Conservation (phyloP, 2,797 vertebrate species). For the Anguilla marmorata region DNA sequence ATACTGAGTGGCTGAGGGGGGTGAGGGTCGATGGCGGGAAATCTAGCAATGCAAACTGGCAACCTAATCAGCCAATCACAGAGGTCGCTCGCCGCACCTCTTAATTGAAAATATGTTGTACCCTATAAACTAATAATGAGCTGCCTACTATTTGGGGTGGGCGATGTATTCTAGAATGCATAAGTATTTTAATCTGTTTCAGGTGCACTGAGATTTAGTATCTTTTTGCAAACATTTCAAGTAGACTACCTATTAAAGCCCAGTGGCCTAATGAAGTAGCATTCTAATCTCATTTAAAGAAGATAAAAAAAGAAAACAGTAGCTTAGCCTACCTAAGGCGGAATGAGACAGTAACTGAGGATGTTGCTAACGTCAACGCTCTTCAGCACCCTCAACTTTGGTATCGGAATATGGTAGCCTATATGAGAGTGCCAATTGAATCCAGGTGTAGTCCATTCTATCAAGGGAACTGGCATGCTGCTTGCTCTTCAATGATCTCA, state of each 20-base stretch:
- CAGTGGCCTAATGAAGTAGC: not conserved
- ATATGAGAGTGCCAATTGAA: not conserved
- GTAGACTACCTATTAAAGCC: not conserved
- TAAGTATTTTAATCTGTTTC: conserved; percentile 49
- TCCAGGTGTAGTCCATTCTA: not conserved
- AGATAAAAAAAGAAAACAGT: not conserved
- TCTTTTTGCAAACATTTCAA: not conserved
- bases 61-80: conserved; percentile 61
- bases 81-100: conserved; percentile 30
- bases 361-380: not conserved
- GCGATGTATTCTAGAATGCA: not conserved
- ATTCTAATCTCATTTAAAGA: not conserved
- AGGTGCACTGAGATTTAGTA: conserved; percentile 46
- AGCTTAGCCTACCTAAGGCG: not conserved
- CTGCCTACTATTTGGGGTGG: not conserved
- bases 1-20: conserved; percentile 32
- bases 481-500: not conserved
- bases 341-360: not conserved
- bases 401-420: not conserved
- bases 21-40: conserved; percentile 60
- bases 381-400: conserved; percentile 9
- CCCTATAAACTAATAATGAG: not conserved
- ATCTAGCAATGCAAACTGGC: conserved; percentile 65
- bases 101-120: conserved; percentile 34
- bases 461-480: not conserved